phyloP scores from a whole-genome alignment of 2,888 invertebrate species.

The Isoperla grammatica region DNA sequence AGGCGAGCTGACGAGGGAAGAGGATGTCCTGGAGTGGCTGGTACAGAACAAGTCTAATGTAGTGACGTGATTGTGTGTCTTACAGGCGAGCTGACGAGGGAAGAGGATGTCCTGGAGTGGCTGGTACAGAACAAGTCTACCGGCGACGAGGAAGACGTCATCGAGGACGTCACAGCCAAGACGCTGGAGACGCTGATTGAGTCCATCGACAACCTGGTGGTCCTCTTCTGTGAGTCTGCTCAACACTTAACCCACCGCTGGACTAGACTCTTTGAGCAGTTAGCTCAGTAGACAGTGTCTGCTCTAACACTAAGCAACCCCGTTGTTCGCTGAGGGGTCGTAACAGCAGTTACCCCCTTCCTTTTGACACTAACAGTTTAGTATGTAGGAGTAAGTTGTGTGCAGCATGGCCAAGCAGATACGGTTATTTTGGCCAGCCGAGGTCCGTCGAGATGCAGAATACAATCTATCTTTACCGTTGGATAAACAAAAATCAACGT shows the following conservation, averaged over 20 bases:
- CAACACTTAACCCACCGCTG: no score
- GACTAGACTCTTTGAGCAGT: not conserved
- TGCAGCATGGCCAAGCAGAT: no score
- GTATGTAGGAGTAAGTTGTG: no score
- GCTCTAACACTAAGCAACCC: no score
- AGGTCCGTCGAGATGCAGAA: no score
- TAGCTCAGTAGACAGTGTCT: no score
- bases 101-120: constrained; percentile 92
- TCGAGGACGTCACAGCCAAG: constrained; percentile 90
- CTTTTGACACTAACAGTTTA: no score
- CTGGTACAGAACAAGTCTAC: constrained; percentile 88
- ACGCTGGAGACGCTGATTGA: constrained; percentile 81
- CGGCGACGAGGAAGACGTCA: constrained; percentile 89
- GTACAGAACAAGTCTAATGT: constrained; percentile 90
- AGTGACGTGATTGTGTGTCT: constrained; percentile 41
- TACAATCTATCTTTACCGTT: no score
- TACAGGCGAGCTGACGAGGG: constrained; percentile 77
- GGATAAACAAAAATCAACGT: no score
- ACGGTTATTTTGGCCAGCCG: no score
- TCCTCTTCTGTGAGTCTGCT: constrained; percentile 75
- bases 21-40: constrained; percentile 89
- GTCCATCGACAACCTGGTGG: constrained; percentile 86
- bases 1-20: constrained; percentile 86
- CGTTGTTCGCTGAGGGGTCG: not conserved
- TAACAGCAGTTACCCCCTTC: no score